phyloP scores from a whole-genome alignment of 2,113 vertebrate genomes.

The Xiphophorus couchianus region DNA sequence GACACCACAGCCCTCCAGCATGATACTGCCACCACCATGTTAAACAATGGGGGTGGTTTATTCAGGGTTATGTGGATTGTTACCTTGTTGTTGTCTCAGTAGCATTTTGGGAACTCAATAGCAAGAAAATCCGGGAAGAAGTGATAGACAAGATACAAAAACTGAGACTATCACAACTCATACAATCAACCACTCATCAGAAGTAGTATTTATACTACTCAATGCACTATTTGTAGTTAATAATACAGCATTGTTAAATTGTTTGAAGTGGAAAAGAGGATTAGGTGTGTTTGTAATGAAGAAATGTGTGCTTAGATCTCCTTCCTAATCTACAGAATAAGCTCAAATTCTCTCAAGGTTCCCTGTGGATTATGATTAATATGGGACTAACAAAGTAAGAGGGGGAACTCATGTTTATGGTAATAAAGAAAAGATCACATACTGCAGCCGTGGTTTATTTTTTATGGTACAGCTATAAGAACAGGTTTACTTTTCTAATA shows the following conservation, averaged over 20 bases:
- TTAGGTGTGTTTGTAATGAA: not conserved
- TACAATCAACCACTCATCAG: too few relatives aligned
- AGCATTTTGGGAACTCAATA: not conserved
- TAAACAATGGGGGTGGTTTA: not conserved
- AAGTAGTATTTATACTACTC: too few relatives aligned
- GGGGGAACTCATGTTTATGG: not conserved
- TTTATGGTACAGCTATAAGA: not conserved
- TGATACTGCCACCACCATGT: not conserved
- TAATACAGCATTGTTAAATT: not conserved
- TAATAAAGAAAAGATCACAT: not conserved
- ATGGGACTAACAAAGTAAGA: not conserved
- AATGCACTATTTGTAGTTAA: not conserved
- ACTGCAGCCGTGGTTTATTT: slow-evolving; percentile 1
- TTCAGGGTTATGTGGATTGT: not conserved
- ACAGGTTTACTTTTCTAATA: slow-evolving; percentile 1
- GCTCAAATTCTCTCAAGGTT: not conserved
- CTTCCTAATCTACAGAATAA: not conserved
- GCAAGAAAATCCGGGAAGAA: not conserved
- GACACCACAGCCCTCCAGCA: not conserved
- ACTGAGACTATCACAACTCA: too few relatives aligned
- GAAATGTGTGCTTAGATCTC: not conserved
- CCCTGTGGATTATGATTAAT: not conserved
- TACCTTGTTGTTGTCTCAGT: not conserved
- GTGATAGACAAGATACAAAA: not conserved
- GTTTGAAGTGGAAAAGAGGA: not conserved